These are phyloP conservation scores for Euzophera pinguis DNA, from an alignment of 2,888 invertebrate species.

Conservation along the genomic window DNA sequence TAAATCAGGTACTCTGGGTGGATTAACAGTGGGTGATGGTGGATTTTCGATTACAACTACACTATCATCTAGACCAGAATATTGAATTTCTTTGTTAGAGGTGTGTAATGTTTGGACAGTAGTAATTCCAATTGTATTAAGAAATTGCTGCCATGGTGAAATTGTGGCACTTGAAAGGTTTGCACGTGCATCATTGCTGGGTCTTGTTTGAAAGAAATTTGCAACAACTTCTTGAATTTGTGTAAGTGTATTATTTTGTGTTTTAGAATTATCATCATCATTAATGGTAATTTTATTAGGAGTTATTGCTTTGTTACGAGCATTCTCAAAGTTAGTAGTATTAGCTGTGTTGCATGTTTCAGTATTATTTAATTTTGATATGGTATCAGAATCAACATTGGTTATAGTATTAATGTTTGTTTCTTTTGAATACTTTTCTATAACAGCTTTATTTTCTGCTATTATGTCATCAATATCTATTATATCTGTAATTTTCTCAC, in stretches of 20 bases:
- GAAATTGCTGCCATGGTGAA: not conserved
- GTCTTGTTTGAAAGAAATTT: conserved; percentile 1
- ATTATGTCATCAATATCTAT: conserved; percentile 44
- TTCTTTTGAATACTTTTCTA: conserved; percentile 24
- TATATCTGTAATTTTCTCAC: conserved; percentile 26
- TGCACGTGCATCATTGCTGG: not conserved
- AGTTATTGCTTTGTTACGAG: not conserved
- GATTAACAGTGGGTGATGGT: not conserved
- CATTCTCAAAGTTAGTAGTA: not conserved
- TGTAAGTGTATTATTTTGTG: not conserved
- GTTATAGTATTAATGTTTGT: conserved; percentile 21
- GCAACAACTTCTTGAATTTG: not conserved
- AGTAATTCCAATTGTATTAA: no score
- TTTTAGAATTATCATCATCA: not conserved
- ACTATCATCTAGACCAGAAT: not conserved
- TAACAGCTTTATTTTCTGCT: conserved; percentile 34
- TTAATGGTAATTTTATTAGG: not conserved
- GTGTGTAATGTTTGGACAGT: no score
- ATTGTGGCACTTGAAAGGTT: not conserved
- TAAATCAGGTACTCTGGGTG: not conserved
- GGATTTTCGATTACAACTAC: not conserved
- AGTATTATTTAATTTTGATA: not conserved
- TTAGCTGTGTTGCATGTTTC: not conserved
- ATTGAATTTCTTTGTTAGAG: not conserved
- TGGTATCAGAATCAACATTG: conserved; percentile 19